These are phyloP conservation scores for Eulemur coronatus DNA, from an alignment of 2,797 vertebrate species.

Conservation along the genomic window DNA sequence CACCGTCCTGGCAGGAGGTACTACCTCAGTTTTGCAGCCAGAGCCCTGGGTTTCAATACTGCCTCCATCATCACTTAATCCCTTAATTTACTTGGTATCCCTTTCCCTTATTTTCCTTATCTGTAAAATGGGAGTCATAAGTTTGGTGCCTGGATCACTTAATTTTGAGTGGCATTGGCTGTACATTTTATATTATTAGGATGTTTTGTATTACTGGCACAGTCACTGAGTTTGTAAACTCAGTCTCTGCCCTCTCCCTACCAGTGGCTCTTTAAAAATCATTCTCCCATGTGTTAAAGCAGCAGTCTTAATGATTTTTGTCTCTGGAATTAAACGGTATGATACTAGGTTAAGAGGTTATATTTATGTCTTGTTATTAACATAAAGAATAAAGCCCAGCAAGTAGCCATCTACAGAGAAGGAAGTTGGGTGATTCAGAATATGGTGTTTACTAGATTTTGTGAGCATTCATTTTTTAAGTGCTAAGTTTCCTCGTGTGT, in stretches of 20 bases:
- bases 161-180: not conserved
- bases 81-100: not conserved
- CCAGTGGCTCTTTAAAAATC: not conserved
- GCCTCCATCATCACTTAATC: not conserved
- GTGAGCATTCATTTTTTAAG: not conserved
- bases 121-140: not conserved
- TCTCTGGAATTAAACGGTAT: not conserved
- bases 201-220: not conserved
- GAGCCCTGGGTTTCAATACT: not conserved
- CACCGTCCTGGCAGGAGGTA: not conserved
- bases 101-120: not conserved
- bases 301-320: not conserved
- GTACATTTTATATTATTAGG: not conserved
- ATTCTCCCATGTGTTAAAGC: not conserved
- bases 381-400: not conserved
- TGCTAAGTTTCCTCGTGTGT: not conserved
- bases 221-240: not conserved
- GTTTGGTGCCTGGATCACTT: not conserved
- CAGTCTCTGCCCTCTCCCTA: fast-evolving
- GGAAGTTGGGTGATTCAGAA: not conserved
- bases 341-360: not conserved
- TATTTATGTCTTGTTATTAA: not conserved
- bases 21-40: not conserved
- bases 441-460: not conserved
- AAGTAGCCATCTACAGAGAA: not conserved